Conservation (phyloP, 1,140 invertebrate species). For the Scylla paramamosain region DNA sequence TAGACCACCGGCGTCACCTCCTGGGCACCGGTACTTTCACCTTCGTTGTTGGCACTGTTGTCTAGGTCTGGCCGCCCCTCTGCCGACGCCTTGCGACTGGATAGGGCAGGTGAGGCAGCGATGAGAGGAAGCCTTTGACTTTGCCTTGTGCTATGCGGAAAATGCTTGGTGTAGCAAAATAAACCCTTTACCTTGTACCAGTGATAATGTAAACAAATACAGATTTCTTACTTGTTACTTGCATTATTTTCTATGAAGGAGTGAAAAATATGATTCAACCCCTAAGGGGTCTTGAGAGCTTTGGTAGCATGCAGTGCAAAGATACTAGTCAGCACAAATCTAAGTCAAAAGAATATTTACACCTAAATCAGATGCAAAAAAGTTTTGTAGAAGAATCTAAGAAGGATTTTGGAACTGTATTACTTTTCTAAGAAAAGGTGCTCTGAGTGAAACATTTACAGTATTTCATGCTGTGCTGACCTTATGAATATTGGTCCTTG, state of each 20-base stretch:
- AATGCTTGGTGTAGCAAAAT: background rate
- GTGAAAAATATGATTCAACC: background rate
- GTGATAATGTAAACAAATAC: background rate
- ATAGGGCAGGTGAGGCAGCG: background rate
- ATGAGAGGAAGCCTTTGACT: background rate
- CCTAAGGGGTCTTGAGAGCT: background rate
- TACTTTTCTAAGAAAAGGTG: too few relatives aligned
- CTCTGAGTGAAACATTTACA: background rate
- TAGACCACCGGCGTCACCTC: slow-evolving; percentile 80
- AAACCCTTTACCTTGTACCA: background rate
- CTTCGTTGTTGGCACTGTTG: slow-evolving; percentile 78
- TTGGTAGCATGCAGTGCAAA: background rate
- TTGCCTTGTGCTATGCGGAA: background rate
- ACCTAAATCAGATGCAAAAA: too few relatives aligned
- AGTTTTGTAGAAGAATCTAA: too few relatives aligned
- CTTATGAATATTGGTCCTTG: slow-evolving; percentile 73
- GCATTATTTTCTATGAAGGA: background rate
- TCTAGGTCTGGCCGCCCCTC: slow-evolving; percentile 86
- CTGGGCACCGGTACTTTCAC: slow-evolving; percentile 73
- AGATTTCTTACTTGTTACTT: background rate
- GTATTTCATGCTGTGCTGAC: slow-evolving; percentile 58
- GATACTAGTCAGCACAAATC: background rate
- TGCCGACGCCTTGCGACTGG: slow-evolving; percentile 89
- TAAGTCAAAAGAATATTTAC: too few relatives aligned
- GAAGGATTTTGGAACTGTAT: too few relatives aligned